Evolutionary conservation across 1,140 invertebrate species (phyloP), one percentile per base, ranked within the genome.

Genomic region (Drosophila melanica): DNA sequence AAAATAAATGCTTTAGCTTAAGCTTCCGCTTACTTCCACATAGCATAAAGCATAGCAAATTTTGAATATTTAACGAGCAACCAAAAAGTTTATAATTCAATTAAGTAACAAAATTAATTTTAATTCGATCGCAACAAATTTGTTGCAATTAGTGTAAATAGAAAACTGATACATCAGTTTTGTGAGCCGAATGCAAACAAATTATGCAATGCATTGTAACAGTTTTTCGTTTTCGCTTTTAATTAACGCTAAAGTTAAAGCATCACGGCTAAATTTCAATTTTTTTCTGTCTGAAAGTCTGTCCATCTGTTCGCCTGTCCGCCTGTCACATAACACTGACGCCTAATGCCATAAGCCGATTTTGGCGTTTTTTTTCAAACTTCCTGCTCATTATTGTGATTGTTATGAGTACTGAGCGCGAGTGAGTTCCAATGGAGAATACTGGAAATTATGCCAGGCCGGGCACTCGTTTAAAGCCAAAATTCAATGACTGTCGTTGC

Each of bases 331-430:
- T 68, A 68, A 74, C 57, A 62, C 37, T 60, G 47, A 53, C 57
- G 47, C n/a, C 16, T 87, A 86, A 86, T 69, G 79, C 86, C 72
- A 58, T 87, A 86, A 86, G 82, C 82, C 82, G 82, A 86, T 86
- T 86, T 87, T 66, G 79, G 73, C 35, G 20, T 58, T 73, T 59
- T 73, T 59, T 48, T 41, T 70, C 47, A 18, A 67, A 82, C 82
- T 86, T 86, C 82, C 82, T 86, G 82, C 84, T 86, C 63, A 82
- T 76, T 87, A 79, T 85, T 85, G 71, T 78, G 65, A 78, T 41
- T 58, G 37, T 72, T 70, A 77, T 57, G 59, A 66, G 53, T 11
- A 44, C 20, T 39, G 10, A 48, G 44, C 23, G 59, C 54, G 35
- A 58, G 27, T 16, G 35, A 58, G 27, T 16, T 54, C 35, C 33